phyloP scores from a whole-genome alignment of 2,888 invertebrate species.

The Drosophila kanekoi region DNA sequence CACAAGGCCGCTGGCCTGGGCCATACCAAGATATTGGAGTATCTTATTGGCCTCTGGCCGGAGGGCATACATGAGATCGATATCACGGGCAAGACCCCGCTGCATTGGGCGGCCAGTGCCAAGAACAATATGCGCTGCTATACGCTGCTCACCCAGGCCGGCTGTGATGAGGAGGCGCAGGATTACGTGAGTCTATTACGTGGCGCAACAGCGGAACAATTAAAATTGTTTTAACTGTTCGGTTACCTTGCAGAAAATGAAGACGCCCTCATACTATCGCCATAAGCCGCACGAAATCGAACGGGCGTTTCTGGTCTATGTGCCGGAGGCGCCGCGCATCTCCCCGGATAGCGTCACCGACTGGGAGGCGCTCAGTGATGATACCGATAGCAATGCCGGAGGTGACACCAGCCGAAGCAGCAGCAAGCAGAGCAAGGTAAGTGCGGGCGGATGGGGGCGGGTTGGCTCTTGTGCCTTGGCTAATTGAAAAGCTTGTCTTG shows the following conservation, averaged over 20 bases:
- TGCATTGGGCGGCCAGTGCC: constrained; percentile 94
- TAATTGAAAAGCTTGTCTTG: constrained; percentile 38
- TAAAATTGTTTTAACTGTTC: constrained; percentile 47
- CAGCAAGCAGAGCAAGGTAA: constrained; percentile 72
- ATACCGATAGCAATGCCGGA: constrained; percentile 52
- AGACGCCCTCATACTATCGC: constrained; percentile 92
- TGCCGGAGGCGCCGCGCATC: constrained; percentile 93
- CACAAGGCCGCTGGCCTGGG: constrained; percentile 96
- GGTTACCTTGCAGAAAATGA: constrained; percentile 89
- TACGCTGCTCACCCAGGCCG: constrained; percentile 91
- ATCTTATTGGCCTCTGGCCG: constrained; percentile 89
- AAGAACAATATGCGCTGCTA: constrained; percentile 92
- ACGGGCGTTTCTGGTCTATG: constrained; percentile 88
- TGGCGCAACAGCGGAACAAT: constrained; percentile 21
- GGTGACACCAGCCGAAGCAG: constrained; percentile 60
- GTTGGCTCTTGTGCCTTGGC: neutral
- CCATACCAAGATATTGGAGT: constrained; percentile 90
- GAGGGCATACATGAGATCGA: constrained; percentile 90
- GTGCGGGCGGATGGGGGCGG: neutral
- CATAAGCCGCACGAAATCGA: constrained; percentile 92
- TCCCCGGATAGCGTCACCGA: constrained; percentile 89
- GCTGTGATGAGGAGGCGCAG: constrained; percentile 92
- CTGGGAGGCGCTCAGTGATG: constrained; percentile 86
- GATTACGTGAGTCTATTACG: constrained; percentile 90
- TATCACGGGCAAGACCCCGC: constrained; percentile 93